Percentiles rank a stretch among this genome's conserved stretches.
phyloP scores from a whole-genome alignment of 2,113 vertebrate species.

The Xerus inauris region DNA sequence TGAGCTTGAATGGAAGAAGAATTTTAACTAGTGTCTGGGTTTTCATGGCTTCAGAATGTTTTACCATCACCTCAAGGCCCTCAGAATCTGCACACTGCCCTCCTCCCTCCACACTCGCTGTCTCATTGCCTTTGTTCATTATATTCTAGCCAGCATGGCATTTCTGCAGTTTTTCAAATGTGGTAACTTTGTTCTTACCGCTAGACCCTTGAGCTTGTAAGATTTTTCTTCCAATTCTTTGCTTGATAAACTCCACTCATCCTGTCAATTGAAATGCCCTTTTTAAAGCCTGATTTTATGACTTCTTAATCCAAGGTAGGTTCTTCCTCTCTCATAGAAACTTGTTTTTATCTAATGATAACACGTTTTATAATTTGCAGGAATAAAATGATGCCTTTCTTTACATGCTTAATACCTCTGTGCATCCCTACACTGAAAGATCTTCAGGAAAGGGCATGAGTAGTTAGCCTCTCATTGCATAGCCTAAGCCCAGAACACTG shows the following conservation, averaged over 20 bases:
- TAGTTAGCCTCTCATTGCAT: not conserved
- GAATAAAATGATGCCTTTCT: not conserved
- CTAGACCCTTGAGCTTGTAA: not conserved
- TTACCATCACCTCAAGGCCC: not conserved
- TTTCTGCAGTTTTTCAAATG: not conserved
- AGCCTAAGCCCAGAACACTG: not conserved
- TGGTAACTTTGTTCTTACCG: not conserved
- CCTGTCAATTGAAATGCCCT: not conserved
- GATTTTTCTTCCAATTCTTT: not conserved
- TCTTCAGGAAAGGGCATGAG: not conserved
- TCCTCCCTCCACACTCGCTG: accelerated
- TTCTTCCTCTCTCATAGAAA: not conserved
- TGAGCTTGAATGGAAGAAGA: not conserved
- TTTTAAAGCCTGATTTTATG: not conserved
- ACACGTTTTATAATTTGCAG: not conserved
- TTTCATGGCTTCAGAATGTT: not conserved
- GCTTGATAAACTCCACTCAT: not conserved
- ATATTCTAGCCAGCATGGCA: not conserved
- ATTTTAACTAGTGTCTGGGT: not conserved
- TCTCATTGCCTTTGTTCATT: not conserved
- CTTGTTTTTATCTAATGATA: not conserved
- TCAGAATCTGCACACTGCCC: not conserved
- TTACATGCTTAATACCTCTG: not conserved
- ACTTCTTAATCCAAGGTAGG: not conserved
- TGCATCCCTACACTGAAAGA: not conserved